Conservation (phyloP, 2,888 invertebrate species). For the Tridacna gigas region DNA sequence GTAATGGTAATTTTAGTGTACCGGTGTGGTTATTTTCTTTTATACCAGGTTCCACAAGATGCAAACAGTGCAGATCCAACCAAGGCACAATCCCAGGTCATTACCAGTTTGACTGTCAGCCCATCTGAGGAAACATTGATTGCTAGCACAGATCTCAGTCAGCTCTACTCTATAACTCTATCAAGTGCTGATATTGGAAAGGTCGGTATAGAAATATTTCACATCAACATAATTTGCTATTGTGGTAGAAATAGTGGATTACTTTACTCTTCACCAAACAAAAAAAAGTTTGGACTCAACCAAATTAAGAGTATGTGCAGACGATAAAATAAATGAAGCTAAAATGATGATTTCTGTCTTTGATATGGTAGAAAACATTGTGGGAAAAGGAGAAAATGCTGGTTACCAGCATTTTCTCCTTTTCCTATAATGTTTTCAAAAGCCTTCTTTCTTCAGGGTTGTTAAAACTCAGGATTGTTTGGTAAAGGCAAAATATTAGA, state of each 20-base stretch:
- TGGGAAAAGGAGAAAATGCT: not conserved
- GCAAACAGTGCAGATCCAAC: constrained; percentile 82
- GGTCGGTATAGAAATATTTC: constrained; percentile 65
- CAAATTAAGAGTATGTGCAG: not conserved
- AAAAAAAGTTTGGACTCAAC: not conserved
- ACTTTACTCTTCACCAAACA: not conserved
- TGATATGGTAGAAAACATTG: not conserved
- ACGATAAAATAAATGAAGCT: not conserved
- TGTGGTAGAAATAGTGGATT: not conserved
- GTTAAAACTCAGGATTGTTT: no score
- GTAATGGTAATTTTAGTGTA: no score
- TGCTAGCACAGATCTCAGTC: constrained; percentile 85
- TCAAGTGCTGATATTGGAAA: constrained; percentile 85
- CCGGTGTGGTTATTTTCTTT: no score
- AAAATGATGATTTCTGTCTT: no score
- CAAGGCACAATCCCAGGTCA: constrained; percentile 81
- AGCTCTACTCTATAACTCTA: constrained; percentile 85
- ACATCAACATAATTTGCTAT: no score
- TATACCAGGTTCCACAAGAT: constrained; percentile 82
- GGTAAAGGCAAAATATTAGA: not conserved
- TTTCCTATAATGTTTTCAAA: not conserved
- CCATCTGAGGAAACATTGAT: constrained; percentile 86
- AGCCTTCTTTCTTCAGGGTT: no score
- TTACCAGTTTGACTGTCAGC: constrained; percentile 84
- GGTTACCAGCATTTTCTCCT: not conserved